Base-by-base conservation (phyloP, 2,113 vertebrate genomes). In the Prionailurus viverrinus region DNA sequence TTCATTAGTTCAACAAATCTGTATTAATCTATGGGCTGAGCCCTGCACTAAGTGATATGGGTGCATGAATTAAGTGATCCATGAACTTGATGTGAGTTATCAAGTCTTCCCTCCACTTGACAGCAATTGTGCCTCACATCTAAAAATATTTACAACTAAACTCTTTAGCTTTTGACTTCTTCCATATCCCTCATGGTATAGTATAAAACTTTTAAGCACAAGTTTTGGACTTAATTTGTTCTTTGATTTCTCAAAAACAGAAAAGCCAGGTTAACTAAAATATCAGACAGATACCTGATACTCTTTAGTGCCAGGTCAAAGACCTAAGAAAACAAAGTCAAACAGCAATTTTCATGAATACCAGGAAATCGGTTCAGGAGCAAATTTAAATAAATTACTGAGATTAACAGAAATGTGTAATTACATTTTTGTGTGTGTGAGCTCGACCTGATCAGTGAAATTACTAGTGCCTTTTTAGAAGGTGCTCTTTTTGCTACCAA, bases 371-470 rank as follows among this genome's bases (percentile, higher is more conserved):
- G 45, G 15, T 66, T 95, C 31, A 69, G 74, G 92, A 84, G 25
- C 18, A 97, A 95, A 97, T 93, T 85, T 65, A 94, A 97, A 61
- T 65, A 85, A 93, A 83, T 81, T 91, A 95, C 87, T 93, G 45
- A 73, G 65, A 84, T 98, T 91, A 98, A 87, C 68, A 97, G 65
- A 93, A 63, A 61, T 91, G 36, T 39, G 8, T 91, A 94, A 97
- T 97, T 96, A 96, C 45, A 85, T 69, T 82, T 79, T 85, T 92
- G 1, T 79, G 10, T 91, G 33, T 68, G 63, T 87, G 45, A 87
- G 58, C 36, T 95, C 88, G 87, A 74, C 7, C 90, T 58, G n/a
- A 82, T 83, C 48, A 86, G 79, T 95, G 80, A 97, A 98, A 96
- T 95, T 66, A 27, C 81, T 91, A 25, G 33, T 83, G 33, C 31